phyloP scores from a whole-genome alignment of 2,888 invertebrate species.

The Drosophila longiperda region DNA sequence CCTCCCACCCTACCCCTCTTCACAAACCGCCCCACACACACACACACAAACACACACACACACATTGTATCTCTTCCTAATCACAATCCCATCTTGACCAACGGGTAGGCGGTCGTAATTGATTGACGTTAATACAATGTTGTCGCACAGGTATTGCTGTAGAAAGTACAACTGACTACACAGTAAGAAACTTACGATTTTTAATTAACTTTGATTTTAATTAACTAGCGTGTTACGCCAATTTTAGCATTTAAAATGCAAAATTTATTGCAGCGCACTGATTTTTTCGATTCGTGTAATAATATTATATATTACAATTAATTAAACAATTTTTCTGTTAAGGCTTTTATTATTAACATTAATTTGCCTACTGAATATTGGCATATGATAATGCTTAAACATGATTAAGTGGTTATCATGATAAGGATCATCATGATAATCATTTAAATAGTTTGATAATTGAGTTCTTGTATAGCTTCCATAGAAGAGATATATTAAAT shows the following conservation, averaged over 20 bases:
- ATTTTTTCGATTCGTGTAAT: background rate
- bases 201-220: background rate
- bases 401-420: no score
- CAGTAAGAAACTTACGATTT: background rate
- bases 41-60: no score
- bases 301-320: background rate
- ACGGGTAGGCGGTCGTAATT: conserved; percentile 56
- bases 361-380: background rate
- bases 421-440: no score
- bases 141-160: conserved; percentile 22
- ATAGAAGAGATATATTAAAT: background rate
- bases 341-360: background rate
- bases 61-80: background rate
- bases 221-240: background rate
- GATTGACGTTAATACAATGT: conserved; percentile 48
- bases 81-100: background rate
- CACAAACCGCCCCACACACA: no score
- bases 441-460: no score
- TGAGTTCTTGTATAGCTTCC: no score
- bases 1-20: background rate
- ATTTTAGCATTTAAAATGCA: no score
- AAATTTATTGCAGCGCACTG: background rate
- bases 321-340: background rate
- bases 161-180: background rate
- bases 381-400: no score